phyloP scores from a whole-genome alignment of 2,888 invertebrate genomes.

The Cancer borealis region DNA sequence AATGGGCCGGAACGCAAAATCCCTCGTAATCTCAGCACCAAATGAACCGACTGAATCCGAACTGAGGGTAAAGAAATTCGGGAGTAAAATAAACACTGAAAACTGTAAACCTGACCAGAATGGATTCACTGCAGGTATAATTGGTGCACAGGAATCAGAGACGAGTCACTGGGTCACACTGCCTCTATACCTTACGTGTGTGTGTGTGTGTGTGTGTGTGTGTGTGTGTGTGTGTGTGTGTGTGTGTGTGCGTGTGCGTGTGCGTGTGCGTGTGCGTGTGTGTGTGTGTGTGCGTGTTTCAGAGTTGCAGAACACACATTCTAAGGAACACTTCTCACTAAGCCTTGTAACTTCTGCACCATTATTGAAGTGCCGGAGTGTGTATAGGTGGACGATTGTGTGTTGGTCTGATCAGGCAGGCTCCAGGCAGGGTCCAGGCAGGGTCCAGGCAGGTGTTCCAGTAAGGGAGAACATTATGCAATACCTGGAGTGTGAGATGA shows the following conservation, averaged over 20 bases:
- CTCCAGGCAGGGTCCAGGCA: background rate
- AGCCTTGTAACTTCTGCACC: no score
- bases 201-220: background rate
- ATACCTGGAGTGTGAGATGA: slow-evolving; percentile 21
- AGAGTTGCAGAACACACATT: background rate
- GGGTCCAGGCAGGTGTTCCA: background rate
- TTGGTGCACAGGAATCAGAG: background rate
- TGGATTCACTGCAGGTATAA: background rate
- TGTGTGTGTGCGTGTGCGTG: background rate
- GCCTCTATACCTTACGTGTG: background rate
- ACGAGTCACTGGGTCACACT: background rate
- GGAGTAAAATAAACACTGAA: background rate
- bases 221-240: background rate
- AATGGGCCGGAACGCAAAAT: background rate
- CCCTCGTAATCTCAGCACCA: background rate
- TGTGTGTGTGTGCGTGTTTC: background rate
- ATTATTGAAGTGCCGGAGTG: no score
- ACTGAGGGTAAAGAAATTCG: background rate
- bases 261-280: no score
- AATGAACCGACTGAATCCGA: background rate
- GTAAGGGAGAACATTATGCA: background rate
- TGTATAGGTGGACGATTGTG: no score
- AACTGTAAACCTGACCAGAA: background rate
- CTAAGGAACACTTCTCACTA: no score
- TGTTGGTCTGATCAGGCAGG: background rate